Evolutionary conservation across 1,140 invertebrate genomes (phyloP).

Genomic region (Solenopsis invicta): DNA sequence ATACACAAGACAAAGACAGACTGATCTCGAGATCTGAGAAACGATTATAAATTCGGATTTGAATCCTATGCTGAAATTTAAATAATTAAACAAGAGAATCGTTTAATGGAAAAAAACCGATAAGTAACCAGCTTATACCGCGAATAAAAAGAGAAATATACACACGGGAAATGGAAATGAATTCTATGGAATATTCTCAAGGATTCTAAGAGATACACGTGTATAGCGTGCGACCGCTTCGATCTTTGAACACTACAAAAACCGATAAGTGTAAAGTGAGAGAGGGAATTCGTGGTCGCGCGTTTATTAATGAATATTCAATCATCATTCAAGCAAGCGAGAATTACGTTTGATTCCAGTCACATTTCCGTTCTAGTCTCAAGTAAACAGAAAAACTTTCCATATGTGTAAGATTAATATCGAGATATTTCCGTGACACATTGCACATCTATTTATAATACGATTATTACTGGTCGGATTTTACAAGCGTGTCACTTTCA

Average conservation of each 20-base stretch:
- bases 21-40: too few relatives aligned
- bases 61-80: not conserved
- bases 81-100: not conserved
- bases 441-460: not conserved
- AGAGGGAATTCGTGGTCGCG: not conserved
- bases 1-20: too few relatives aligned
- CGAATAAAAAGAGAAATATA: not conserved
- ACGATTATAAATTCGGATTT: too few relatives aligned
- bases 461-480: not conserved
- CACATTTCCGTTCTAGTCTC: not conserved
- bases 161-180: not conserved
- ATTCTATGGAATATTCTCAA: conserved; percentile 7
- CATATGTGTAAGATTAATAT: not conserved
- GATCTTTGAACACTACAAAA: conserved; percentile 26
- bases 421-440: not conserved
- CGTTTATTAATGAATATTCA: conserved; percentile 36
- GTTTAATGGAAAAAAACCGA: not conserved
- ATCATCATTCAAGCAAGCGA: not conserved
- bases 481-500: not conserved
- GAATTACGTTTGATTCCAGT: not conserved
- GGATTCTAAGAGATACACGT: not conserved
- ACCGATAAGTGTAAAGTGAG: conserved; percentile 24
- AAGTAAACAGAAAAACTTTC: not conserved
- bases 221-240: not conserved
- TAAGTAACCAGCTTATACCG: not conserved